Evolutionary conservation across 2,113 vertebrate species (phyloP).

Genomic region (Saccopteryx leptura): DNA sequence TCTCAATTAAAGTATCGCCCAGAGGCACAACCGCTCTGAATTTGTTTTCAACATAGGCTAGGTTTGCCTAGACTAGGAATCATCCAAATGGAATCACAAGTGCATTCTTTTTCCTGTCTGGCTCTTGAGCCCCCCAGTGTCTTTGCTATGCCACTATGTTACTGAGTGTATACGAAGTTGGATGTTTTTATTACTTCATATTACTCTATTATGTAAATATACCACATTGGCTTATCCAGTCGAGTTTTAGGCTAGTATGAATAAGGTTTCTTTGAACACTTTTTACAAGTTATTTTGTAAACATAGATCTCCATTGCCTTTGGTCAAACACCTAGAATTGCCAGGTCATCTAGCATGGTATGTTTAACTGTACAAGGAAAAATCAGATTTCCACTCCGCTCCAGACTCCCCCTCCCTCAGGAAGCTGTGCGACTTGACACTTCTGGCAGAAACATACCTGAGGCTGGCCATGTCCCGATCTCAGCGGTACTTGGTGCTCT

Average conservation of each 20-base stretch:
- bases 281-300: slow-evolving; percentile 28
- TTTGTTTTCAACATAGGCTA: background rate
- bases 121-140: background rate
- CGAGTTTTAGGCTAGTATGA: background rate
- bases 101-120: background rate
- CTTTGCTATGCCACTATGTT: background rate
- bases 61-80: background rate
- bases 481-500: background rate
- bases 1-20: background rate
- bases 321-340: slow-evolving; percentile 2
- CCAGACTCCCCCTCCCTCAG: background rate
- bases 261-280: background rate
- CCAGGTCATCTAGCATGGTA: background rate
- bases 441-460: background rate
- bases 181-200: background rate
- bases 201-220: slow-evolving; percentile 9
- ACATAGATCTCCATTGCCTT: background rate
- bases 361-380: background rate
- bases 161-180: background rate
- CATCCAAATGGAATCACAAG: background rate
- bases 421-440: background rate
- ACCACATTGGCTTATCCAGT: background rate
- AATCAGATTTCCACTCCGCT: too few species aligned
- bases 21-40: background rate
- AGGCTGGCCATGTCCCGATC: background rate